Percentiles rank a stretch among this genome's conserved stretches.
Conservation (phyloP, 2,888 invertebrate species). For the Octonoba sinensis region DNA sequence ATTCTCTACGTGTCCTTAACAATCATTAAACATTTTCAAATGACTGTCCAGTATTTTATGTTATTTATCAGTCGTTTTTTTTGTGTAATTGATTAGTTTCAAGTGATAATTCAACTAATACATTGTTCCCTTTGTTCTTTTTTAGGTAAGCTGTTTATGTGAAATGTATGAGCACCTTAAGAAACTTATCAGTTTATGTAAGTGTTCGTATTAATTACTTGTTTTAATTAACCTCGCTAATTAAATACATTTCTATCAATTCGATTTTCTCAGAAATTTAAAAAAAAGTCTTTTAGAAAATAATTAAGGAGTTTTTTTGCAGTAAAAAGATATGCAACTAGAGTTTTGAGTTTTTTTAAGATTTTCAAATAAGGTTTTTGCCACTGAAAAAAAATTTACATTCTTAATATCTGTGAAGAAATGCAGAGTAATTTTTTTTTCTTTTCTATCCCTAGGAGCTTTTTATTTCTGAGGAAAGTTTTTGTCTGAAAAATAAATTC, state of each 20-base stretch:
- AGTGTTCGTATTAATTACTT: constrained; percentile 11
- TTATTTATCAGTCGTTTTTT: background rate
- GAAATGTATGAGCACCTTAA: no score
- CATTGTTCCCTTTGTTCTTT: no score
- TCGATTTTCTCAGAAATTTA: background rate
- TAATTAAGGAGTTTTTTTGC: background rate
- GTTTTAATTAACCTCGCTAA: constrained; percentile 5
- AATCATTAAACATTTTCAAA: no score
- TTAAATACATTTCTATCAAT: constrained; percentile 5
- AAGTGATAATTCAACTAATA: no score
- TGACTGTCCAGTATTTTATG: no score
- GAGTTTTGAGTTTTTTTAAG: background rate
- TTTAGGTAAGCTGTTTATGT: no score
- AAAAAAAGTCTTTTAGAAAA: background rate
- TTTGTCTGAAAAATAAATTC: background rate
- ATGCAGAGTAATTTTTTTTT: background rate
- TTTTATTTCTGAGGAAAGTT: background rate
- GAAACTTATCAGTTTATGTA: background rate
- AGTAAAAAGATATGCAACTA: background rate
- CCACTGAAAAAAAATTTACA: constrained; percentile 4
- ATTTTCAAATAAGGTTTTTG: background rate
- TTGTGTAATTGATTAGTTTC: background rate
- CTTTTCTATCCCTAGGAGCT: background rate
- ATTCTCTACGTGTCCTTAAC: no score
- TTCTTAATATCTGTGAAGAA: background rate